phyloP scores from a whole-genome alignment of 2,888 invertebrate species.

The Amblyteles armatorius region DNA sequence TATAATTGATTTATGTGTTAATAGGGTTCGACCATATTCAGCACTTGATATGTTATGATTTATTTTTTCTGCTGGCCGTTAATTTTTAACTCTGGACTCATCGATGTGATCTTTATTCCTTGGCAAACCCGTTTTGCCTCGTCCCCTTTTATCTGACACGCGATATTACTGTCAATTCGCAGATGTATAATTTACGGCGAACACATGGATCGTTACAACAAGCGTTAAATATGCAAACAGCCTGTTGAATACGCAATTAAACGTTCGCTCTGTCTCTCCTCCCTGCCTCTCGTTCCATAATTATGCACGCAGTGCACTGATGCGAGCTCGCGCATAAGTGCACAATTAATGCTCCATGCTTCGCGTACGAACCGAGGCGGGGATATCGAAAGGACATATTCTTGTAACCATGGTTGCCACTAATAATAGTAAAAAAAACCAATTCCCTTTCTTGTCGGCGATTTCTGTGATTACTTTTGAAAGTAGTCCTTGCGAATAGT shows the following conservation, averaged over 20 bases:
- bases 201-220: constrained; percentile 50
- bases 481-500: no score
- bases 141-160: no score
- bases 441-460: no score
- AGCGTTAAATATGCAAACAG: constrained; percentile 64
- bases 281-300: constrained; percentile 8
- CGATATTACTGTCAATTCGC: constrained; percentile 41
- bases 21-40: no score
- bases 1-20: no score
- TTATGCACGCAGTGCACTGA: constrained; percentile 34
- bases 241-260: constrained; percentile 67
- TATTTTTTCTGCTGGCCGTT: no score
- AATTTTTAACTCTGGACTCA: no score
- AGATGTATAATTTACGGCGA: constrained; percentile 31
- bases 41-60: no score
- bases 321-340: constrained; percentile 40
- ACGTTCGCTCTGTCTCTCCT: constrained; percentile 18
- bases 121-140: no score
- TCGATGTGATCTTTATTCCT: no score
- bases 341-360: constrained; percentile 42
- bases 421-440: no score
- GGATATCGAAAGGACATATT: not conserved
- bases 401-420: not conserved
- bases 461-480: no score
- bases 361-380: not conserved